Percentiles rank a stretch among this genome's conserved stretches.
Evolutionary conservation across 1,140 invertebrate species (phyloP).

Genomic region (Brachionus paranguensis): DNA sequence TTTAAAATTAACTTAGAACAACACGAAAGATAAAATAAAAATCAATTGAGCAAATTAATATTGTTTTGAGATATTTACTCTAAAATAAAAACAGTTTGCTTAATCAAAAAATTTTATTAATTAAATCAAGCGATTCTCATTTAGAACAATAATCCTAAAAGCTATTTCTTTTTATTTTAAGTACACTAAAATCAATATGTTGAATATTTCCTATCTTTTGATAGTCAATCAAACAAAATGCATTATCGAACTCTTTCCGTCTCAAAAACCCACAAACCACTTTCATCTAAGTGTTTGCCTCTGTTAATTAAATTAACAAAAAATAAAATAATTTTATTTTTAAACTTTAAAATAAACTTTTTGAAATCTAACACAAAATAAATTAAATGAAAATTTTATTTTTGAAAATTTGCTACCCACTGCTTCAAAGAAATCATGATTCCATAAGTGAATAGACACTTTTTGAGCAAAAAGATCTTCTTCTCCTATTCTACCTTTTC

Average conservation of each 20-base stretch:
- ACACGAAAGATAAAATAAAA: background rate
- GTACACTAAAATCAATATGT: background rate
- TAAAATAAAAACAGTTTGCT: background rate
- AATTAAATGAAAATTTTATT: too few relatives aligned
- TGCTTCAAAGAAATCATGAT: too few relatives aligned
- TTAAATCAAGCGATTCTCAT: background rate
- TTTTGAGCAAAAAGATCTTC: too few relatives aligned
- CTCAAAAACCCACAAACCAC: background rate
- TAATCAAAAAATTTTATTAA: background rate
- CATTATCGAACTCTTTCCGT: background rate
- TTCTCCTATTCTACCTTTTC: too few relatives aligned
- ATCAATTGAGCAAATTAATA: conserved; percentile 30
- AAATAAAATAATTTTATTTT: too few relatives aligned
- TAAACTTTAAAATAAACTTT: too few relatives aligned
- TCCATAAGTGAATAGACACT: too few relatives aligned
- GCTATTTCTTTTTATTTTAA: background rate
- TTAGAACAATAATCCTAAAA: background rate
- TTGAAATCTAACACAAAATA: too few relatives aligned
- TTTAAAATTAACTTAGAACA: conserved; percentile 1
- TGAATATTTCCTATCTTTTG: background rate
- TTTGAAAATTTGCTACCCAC: too few relatives aligned
- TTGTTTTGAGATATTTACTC: conserved; percentile 14
- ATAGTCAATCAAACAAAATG: background rate
- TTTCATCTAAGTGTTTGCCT: background rate
- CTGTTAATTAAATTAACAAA: background rate